These are phyloP conservation scores for Nerophis lumbriciformis DNA, from an alignment of 2,113 vertebrate genomes.

Conservation along the genomic window DNA sequence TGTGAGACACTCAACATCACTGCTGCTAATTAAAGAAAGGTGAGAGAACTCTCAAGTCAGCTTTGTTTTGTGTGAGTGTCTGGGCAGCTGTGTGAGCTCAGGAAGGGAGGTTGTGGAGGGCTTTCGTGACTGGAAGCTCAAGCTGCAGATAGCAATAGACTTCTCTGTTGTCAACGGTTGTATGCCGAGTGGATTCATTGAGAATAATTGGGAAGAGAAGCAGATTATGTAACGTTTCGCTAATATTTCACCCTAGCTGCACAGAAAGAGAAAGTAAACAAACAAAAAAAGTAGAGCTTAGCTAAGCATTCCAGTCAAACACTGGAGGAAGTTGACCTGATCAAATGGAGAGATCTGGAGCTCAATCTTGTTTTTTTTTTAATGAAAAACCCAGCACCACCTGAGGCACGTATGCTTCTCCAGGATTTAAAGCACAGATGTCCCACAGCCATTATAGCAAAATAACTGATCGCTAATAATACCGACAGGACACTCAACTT, in stretches of 20 bases:
- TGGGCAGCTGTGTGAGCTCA: conserved; percentile 43
- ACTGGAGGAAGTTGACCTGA: conserved; percentile 42
- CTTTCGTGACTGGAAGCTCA: conserved; percentile 49
- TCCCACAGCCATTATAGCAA: conserved; percentile 16
- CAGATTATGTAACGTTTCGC: neutral
- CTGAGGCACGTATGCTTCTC: conserved; percentile 5
- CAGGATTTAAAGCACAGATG: neutral
- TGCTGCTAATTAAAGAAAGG: conserved; percentile 53
- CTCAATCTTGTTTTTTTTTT: conserved; percentile 48
- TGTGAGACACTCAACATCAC: conserved; percentile 31
- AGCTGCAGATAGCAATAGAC: conserved; percentile 44
- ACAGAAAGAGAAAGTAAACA: conserved; percentile 14
- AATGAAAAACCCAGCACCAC: conserved; percentile 31
- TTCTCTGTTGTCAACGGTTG: neutral
- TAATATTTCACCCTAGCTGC: conserved; percentile 10
- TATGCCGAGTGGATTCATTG: neutral
- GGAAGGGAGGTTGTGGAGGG: conserved; percentile 35
- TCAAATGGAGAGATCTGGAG: conserved; percentile 42
- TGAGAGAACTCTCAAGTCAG: conserved; percentile 8
- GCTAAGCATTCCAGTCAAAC: conserved; percentile 33
- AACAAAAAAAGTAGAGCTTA: conserved; percentile 26
- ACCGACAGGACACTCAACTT: conserved; percentile 44
- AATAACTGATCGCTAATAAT: conserved; percentile 45
- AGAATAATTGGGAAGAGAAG: neutral
- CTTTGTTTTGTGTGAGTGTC: conserved; percentile 6